phyloP scores from a whole-genome alignment of 1,140 invertebrate genomes.

The Sycophaga agraensis region DNA sequence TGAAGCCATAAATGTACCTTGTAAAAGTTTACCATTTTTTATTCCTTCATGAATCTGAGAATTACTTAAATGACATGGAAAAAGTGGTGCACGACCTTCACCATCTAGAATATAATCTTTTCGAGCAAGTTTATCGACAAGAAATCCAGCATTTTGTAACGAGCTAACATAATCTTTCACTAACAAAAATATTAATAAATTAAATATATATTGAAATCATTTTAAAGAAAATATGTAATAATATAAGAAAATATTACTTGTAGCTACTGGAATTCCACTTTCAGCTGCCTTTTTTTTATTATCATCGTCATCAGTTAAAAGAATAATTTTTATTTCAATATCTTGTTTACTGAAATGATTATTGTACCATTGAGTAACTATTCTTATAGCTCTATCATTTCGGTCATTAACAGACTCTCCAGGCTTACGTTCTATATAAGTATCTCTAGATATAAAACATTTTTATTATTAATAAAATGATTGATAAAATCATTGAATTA shows the following conservation, averaged over 20 bases:
- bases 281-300: constrained; percentile 73
- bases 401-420: constrained; percentile 86
- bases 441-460: constrained; percentile 72
- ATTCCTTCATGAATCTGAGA: constrained; percentile 78
- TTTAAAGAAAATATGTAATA: not conserved
- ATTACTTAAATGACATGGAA: constrained; percentile 82
- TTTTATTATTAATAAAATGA: constrained; percentile 23
- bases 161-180: constrained; percentile 51
- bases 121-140: constrained; percentile 80
- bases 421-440: constrained; percentile 78
- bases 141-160: constrained; percentile 56
- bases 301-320: constrained; percentile 85
- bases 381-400: constrained; percentile 88
- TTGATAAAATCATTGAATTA: not conserved
- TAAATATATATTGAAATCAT: constrained; percentile 5
- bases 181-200: constrained; percentile 33
- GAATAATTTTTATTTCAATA: constrained; percentile 67
- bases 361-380: constrained; percentile 81
- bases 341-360: constrained; percentile 59
- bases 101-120: constrained; percentile 66
- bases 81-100: constrained; percentile 69
- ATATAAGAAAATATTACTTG: constrained; percentile 58
- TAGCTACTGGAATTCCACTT: constrained; percentile 68
- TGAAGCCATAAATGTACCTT: constrained; percentile 83
- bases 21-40: constrained; percentile 73